These are phyloP conservation scores for Seira sanloemensis DNA, from an alignment of 2,888 invertebrate species.

Conservation along the genomic window DNA sequence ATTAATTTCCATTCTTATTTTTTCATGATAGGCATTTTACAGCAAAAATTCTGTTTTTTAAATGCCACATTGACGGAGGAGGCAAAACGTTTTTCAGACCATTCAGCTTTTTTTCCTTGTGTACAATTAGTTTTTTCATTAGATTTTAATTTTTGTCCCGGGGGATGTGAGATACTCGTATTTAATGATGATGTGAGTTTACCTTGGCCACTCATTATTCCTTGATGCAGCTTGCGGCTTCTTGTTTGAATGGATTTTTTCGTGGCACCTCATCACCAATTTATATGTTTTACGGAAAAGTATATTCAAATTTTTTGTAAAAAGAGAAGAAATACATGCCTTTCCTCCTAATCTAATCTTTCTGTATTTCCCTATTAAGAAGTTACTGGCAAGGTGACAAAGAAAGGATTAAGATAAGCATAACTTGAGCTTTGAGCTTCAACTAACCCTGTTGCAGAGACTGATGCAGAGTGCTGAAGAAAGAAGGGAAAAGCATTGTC, in stretches of 20 bases:
- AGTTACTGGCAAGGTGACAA: background rate
- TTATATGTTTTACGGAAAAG: background rate
- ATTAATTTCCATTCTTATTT: conserved; percentile 28
- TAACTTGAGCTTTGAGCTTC: too few relatives aligned
- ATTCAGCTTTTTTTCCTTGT: conserved; percentile 20
- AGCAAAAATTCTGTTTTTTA: background rate
- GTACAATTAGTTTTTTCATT: conserved; percentile 13
- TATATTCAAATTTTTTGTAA: background rate
- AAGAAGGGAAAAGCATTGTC: too few relatives aligned
- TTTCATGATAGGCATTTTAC: conserved; percentile 29
- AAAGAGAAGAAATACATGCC: background rate
- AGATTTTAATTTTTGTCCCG: background rate
- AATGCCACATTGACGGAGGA: background rate
- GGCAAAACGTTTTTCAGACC: conserved; percentile 23
- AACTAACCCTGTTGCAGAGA: too few relatives aligned
- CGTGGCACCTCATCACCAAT: background rate
- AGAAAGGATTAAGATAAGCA: background rate
- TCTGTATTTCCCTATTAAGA: background rate
- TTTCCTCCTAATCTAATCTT: background rate
- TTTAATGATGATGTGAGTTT: conserved; percentile 65
- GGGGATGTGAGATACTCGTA: conserved; percentile 48
- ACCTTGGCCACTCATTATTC: conserved; percentile 61
- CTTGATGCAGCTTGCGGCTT: conserved; percentile 63
- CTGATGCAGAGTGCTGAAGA: too few relatives aligned
- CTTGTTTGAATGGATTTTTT: conserved; percentile 24